Conservation (phyloP, 2,888 invertebrate genomes). For the Nemotelus pantherinus region DNA sequence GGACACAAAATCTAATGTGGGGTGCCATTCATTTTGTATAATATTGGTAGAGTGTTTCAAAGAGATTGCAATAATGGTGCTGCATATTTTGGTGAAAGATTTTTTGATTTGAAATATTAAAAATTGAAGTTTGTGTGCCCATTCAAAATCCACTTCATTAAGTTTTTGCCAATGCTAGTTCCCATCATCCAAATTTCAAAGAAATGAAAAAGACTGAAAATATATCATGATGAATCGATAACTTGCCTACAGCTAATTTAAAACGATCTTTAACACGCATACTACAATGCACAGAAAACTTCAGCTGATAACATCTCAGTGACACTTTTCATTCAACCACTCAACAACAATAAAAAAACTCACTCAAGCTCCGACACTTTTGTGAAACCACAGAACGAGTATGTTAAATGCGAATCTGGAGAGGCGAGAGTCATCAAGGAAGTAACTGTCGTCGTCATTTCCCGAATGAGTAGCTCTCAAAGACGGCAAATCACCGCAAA, state of each 20-base stretch:
- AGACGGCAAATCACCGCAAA: conserved; percentile 47
- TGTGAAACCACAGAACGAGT: no score
- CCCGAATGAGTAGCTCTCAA: conserved; percentile 49
- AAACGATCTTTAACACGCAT: no score
- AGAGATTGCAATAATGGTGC: not conserved
- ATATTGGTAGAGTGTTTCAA: not conserved
- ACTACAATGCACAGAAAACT: no score
- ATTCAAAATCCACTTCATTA: not conserved
- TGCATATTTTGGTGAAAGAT: no score
- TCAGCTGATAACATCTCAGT: no score
- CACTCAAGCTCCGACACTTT: no score
- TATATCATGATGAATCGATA: no score
- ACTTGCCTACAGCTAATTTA: no score
- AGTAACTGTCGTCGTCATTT: conserved; percentile 51
- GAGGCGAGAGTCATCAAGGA: conserved; percentile 41
- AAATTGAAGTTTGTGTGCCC: not conserved
- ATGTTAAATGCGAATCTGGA: no score
- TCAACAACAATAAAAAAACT: no score
- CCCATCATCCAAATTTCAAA: not conserved
- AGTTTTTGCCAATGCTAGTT: not conserved
- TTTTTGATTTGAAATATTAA: no score
- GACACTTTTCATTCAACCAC: no score
- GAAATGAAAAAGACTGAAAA: not conserved
- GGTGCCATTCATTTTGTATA: not conserved
- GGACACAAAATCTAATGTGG: not conserved